Conservation (phyloP, 2,888 invertebrate species). For the Drosophila quinaria region DNA sequence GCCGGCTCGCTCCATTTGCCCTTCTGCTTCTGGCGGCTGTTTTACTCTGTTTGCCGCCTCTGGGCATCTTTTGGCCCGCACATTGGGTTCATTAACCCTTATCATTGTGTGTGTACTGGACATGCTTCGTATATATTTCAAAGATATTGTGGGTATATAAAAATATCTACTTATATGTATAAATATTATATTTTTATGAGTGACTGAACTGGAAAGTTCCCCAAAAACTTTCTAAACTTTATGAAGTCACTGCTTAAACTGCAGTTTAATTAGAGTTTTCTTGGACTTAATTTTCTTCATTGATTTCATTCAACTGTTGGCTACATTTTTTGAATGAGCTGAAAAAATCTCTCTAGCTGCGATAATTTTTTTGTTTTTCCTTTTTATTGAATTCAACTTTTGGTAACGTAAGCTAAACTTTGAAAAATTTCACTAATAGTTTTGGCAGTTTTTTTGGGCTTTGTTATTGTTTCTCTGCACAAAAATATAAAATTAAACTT, state of each 20-base stretch:
- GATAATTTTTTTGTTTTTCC: slow-evolving; percentile 37
- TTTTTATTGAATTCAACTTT: slow-evolving; percentile 27
- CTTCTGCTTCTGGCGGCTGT: slow-evolving; percentile 38
- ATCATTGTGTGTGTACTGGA: slow-evolving; percentile 46
- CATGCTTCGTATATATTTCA: slow-evolving; percentile 18
- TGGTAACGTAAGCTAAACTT: slow-evolving; percentile 40
- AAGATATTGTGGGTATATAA: slow-evolving; percentile 22
- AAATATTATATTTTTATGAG: slow-evolving; percentile 39
- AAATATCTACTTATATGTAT: slow-evolving; percentile 19
- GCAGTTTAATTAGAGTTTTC: background rate
- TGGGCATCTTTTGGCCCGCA: slow-evolving; percentile 46
- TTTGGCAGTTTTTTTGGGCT: slow-evolving; percentile 33
- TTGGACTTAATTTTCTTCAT: slow-evolving; percentile 29
- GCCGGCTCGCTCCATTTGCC: slow-evolving; percentile 67
- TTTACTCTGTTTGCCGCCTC: slow-evolving; percentile 29
- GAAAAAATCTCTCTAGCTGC: slow-evolving; percentile 35
- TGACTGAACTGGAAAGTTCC: slow-evolving; percentile 32
- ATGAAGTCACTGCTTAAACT: slow-evolving; percentile 30
- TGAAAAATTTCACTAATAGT: slow-evolving; percentile 47
- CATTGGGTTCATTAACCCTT: slow-evolving; percentile 72
- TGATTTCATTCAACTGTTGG: slow-evolving; percentile 48
- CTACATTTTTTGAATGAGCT: slow-evolving; percentile 33
- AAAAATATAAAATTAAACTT: slow-evolving; percentile 60
- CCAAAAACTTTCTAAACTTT: slow-evolving; percentile 51
- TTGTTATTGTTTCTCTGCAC: slow-evolving; percentile 2